Base-by-base conservation (phyloP, 2,888 invertebrate genomes). In the Sepiola atlantica region DNA sequence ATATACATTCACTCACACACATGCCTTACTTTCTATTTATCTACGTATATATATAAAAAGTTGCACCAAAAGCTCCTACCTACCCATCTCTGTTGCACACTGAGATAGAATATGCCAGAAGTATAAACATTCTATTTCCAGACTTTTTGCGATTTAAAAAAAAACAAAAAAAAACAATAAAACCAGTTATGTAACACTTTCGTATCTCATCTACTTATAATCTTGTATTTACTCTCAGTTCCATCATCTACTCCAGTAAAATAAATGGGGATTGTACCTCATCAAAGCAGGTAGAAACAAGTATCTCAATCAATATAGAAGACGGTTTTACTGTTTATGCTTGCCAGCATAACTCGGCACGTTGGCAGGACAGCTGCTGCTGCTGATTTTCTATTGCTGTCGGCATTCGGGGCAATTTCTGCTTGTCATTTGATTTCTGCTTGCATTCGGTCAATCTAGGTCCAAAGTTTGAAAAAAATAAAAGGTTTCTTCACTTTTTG, bases 1-100 rank as follows among this genome's bases (percentile, higher is more conserved):
- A 35, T 91, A 32, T 32, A 35, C 54, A 16, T 20, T 24, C 10
- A 91, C 54, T 45, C 54, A 91, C 54, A 35, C 28, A 21, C 28
- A 91, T 91, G 91, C 54, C 35, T 91, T 45, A 45, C 45, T 45
- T n/a, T n/a, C n/a, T 45, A 91, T 91, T 45, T 91, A 91, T 91
- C 18, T 91, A 91, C 45, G n/a, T 91, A 91, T 1, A 35, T 35
- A 91, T 28, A 14, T 28, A 35, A 18, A 24, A 28, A 35, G 10
- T 45, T 91, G 28, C 77, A 77, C 77, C 32, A 77, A 32, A 77
- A 77, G 21, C n/a, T 77, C 77, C 32, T 77, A 4, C n/a, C 12
- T 77, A n/a, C 14, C 16, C n/a, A n/a, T 18, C 77, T 77, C 16
- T 77, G 77, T n/a, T 45, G 32, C 77, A 77, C 32, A 61, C 8